phyloP scores from a whole-genome alignment of 2,888 invertebrate species.

The Kuschelorhynchus macadamiae region DNA sequence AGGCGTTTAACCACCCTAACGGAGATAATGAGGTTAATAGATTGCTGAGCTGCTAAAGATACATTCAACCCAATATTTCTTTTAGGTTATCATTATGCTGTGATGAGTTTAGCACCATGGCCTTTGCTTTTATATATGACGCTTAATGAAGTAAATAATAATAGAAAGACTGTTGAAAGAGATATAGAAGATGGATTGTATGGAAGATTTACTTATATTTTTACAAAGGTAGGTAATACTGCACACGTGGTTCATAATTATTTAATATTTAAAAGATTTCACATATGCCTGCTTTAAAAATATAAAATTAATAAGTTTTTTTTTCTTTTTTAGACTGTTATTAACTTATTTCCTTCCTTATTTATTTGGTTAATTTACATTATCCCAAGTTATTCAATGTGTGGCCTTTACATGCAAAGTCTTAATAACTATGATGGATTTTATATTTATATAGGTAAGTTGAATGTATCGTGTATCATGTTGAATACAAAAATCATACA shows the following conservation, averaged over 20 bases:
- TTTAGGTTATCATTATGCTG: constrained; percentile 86
- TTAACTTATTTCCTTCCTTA: constrained; percentile 83
- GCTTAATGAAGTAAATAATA: constrained; percentile 72
- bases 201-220: constrained; percentile 82
- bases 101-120: constrained; percentile 84
- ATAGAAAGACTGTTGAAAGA: constrained; percentile 79
- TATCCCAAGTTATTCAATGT: constrained; percentile 92
- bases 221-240: constrained; percentile 82
- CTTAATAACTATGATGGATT: constrained; percentile 78
- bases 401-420: constrained; percentile 82
- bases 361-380: constrained; percentile 88
- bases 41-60: too few relatives aligned
- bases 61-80: too few relatives aligned
- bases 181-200: constrained; percentile 88
- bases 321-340: constrained; percentile 75
- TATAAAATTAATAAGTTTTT: too few relatives aligned
- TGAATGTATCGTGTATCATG: too few relatives aligned
- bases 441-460: constrained; percentile 79
- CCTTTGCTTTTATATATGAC: constrained; percentile 80
- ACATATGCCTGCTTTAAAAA: too few relatives aligned
- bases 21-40: too few relatives aligned
- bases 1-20: too few relatives aligned
- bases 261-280: too few relatives aligned
- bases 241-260: too few relatives aligned
- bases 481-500: too few relatives aligned